Percentiles rank a stretch among this genome's conserved stretches.
These are phyloP conservation scores for Mionectes macconnelli DNA, from an alignment of 2,113 vertebrate genomes.

Conservation along the genomic window DNA sequence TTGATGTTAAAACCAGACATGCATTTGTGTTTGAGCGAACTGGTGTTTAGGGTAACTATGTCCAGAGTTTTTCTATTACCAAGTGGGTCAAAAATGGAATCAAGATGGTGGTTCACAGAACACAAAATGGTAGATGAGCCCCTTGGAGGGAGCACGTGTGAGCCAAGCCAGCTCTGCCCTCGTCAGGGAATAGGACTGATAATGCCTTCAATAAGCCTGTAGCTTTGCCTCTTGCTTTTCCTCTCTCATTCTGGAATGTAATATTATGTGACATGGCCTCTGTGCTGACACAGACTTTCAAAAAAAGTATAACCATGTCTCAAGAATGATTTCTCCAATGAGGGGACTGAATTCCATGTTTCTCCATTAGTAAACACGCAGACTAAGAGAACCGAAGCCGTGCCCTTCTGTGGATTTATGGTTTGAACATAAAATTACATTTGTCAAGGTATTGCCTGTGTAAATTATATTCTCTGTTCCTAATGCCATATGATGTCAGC, in stretches of 20 bases:
- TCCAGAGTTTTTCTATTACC: background rate
- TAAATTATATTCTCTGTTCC: background rate
- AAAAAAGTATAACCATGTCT: background rate
- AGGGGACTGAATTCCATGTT: background rate
- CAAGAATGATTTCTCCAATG: background rate
- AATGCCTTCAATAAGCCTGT: background rate
- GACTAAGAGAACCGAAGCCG: background rate
- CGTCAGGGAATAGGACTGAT: background rate
- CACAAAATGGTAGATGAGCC: constrained; percentile 14
- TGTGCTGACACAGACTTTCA: background rate
- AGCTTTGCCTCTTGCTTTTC: background rate
- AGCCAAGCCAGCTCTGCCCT: background rate
- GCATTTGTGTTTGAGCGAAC: background rate
- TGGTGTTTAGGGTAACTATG: background rate
- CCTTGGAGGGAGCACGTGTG: accelerated
- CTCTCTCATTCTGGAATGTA: background rate
- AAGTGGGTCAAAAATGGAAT: background rate
- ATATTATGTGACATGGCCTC: background rate
- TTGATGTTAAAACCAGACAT: background rate
- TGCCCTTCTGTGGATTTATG: background rate
- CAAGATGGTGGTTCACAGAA: background rate
- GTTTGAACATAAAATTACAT: background rate
- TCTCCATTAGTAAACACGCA: background rate
- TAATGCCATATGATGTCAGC: background rate
- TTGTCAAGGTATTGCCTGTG: background rate